phyloP scores from a whole-genome alignment of 2,113 vertebrate genomes.

The Nyctibius bracteatus region DNA sequence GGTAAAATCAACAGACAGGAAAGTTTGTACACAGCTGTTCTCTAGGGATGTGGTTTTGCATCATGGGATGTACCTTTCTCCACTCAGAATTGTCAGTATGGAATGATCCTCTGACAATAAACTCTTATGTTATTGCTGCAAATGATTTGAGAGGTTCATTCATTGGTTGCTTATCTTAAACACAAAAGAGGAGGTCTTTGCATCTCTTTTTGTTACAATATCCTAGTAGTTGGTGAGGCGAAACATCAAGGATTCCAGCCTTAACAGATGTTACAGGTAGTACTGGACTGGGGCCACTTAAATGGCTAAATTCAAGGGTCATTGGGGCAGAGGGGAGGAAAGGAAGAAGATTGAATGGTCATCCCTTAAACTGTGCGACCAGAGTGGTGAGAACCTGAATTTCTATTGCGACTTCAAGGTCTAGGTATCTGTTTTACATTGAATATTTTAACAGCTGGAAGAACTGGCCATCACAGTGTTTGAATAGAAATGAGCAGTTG shows the following conservation, averaged over 20 bases:
- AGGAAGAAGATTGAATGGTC: not conserved
- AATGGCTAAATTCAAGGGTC: not conserved
- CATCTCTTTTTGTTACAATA: not conserved
- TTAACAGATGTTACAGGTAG: not conserved
- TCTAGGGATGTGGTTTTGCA: not conserved
- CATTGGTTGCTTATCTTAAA: not conserved
- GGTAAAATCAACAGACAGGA: not conserved
- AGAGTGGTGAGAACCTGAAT: not conserved
- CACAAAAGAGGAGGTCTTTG: not conserved
- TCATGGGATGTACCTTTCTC: not conserved
- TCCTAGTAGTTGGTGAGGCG: not conserved
- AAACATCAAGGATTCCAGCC: not conserved
- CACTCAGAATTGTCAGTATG: not conserved
- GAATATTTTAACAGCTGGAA: not conserved
- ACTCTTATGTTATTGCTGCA: not conserved
- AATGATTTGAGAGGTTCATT: not conserved
- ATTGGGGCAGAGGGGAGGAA: not conserved
- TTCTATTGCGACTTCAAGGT: not conserved
- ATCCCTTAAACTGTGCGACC: not conserved
- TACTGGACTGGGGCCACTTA: not conserved
- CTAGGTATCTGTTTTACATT: not conserved
- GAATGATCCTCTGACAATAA: not conserved
- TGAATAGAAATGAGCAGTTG: not conserved
- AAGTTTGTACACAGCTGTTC: not conserved
- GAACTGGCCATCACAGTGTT: not conserved